Evolutionary conservation across 2,797 vertebrate genomes (phyloP).

Genomic region (Prunella strophiata): DNA sequence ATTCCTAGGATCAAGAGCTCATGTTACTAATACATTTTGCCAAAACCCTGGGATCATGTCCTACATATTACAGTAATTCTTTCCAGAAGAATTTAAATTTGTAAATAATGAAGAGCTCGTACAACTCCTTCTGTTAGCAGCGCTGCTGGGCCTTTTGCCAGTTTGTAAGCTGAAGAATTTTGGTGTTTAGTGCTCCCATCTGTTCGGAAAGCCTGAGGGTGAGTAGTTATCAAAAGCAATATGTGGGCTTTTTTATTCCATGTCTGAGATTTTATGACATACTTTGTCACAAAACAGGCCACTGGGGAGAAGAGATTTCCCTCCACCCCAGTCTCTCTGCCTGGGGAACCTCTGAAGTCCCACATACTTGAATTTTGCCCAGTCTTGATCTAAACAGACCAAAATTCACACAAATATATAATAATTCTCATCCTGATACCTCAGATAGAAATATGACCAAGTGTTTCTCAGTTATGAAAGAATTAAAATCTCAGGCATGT

Average conservation of each 20-base stretch:
- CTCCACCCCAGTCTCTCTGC: not conserved
- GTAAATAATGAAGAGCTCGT: slow-evolving; percentile 68
- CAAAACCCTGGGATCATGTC: slow-evolving; percentile 70
- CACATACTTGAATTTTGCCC: slow-evolving; percentile 10
- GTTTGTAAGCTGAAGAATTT: slow-evolving; percentile 71
- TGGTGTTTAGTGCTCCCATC: slow-evolving; percentile 73
- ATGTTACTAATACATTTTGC: slow-evolving; percentile 60
- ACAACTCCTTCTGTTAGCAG: slow-evolving; percentile 66
- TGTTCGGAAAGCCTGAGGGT: slow-evolving; percentile 64
- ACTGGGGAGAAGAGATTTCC: slow-evolving; percentile 45
- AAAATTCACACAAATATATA: not conserved
- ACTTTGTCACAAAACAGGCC: slow-evolving; percentile 63
- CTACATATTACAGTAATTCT: slow-evolving; percentile 67
- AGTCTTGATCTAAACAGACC: not conserved
- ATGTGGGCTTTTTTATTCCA: slow-evolving; percentile 55
- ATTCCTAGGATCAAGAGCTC: slow-evolving; percentile 65
- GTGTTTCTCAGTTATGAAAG: slow-evolving; percentile 3
- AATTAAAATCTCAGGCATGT: slow-evolving; percentile 53
- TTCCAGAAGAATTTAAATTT: slow-evolving; percentile 72
- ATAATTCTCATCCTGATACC: not conserved
- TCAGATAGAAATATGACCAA: not conserved
- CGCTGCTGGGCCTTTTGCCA: slow-evolving; percentile 62
- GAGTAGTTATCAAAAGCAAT: slow-evolving; percentile 67
- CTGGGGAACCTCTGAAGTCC: slow-evolving; percentile 8
- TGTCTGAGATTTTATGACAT: slow-evolving; percentile 65